Conservation (phyloP, 2,113 vertebrate species). For the Hirundichthys speculiger region DNA sequence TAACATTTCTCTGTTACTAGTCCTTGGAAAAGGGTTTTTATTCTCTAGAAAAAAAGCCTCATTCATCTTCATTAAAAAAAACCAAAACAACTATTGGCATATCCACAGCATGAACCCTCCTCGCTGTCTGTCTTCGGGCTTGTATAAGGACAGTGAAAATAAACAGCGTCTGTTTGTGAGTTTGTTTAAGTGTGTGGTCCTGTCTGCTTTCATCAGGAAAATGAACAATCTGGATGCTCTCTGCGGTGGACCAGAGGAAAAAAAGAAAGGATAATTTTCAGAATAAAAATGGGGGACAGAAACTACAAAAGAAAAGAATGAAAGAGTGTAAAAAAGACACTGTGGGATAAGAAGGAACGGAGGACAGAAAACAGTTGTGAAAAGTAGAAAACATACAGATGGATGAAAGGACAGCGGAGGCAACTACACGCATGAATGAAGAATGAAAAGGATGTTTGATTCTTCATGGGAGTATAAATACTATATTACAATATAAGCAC, state of each 20-base stretch:
- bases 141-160: constrained; percentile 6
- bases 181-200: constrained; percentile 29
- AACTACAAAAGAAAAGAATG: neutral
- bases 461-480: constrained; percentile 3
- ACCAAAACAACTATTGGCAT: constrained; percentile 39
- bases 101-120: constrained; percentile 22
- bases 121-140: constrained; percentile 37
- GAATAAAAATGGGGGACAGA: constrained; percentile 4
- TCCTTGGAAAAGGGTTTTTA: constrained; percentile 15
- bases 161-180: neutral
- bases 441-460: neutral
- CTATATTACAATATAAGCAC: constrained; percentile 1
- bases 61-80: constrained; percentile 68
- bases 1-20: constrained; percentile 7
- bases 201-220: constrained; percentile 31
- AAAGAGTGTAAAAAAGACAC: neutral
- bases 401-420: constrained; percentile 8
- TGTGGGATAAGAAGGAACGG: neutral
- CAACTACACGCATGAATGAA: neutral
- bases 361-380: constrained; percentile 9
- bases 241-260: constrained; percentile 2
- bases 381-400: neutral
- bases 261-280: too few species aligned
- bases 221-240: constrained; percentile 45
- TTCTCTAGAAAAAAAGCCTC: constrained; percentile 21